phyloP scores from a whole-genome alignment of 2,797 vertebrate species.

The Calcarius lapponicus region DNA sequence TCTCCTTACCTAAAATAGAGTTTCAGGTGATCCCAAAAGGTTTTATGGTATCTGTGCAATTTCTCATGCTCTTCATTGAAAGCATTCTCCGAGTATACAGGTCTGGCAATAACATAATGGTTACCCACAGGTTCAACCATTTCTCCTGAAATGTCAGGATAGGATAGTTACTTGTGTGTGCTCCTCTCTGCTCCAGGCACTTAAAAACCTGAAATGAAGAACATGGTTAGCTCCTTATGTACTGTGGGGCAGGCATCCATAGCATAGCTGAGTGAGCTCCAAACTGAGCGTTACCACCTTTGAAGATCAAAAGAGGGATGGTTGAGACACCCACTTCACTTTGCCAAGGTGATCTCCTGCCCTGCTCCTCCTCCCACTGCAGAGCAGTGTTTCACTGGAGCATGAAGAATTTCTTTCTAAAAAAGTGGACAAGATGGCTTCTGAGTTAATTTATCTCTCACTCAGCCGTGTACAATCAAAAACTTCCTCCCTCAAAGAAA shows the following conservation, averaged over 20 bases:
- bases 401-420: conserved; percentile 39
- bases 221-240: conserved; percentile 59
- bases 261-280: conserved; percentile 71
- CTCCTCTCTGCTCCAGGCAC: conserved; percentile 46
- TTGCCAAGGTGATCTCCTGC: conserved; percentile 23
- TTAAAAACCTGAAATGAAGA: conserved; percentile 72
- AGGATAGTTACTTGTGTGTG: neutral
- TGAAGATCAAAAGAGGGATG: conserved; percentile 76
- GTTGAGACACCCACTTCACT: conserved; percentile 32
- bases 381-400: conserved; percentile 11
- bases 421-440: neutral
- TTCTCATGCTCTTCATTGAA: conserved; percentile 86
- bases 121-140: conserved; percentile 82
- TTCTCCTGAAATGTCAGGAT: neutral
- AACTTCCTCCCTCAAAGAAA: neutral
- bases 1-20: conserved; percentile 85
- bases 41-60: conserved; percentile 83
- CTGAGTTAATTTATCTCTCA: conserved; percentile 5
- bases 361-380: conserved; percentile 23
- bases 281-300: conserved; percentile 74
- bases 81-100: conserved; percentile 86
- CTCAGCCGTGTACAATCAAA: neutral
- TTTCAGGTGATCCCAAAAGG: conserved; percentile 81
- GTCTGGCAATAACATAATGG: conserved; percentile 86
- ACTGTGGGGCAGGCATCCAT: neutral